These are phyloP conservation scores for Luperina nickerlii DNA, from an alignment of 2,888 invertebrate species.

Conservation along the genomic window DNA sequence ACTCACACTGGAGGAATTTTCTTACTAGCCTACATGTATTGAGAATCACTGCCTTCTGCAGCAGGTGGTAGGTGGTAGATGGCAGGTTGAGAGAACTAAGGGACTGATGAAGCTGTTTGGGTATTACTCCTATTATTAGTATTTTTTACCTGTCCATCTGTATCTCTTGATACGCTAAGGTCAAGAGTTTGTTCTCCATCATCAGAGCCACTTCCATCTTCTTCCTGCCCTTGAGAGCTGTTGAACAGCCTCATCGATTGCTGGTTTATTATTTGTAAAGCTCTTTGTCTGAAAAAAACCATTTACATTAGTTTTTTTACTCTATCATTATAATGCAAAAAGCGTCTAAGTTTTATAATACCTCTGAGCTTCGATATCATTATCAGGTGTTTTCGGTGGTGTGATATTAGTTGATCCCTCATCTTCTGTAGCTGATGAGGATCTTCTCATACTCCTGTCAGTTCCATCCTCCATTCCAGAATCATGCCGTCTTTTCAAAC, in stretches of 20 bases:
- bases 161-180: conserved; percentile 87
- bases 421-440: conserved; percentile 88
- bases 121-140: too few species aligned
- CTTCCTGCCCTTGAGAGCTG: conserved; percentile 83
- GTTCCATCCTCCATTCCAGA: conserved; percentile 83
- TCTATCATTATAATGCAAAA: background rate
- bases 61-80: too few species aligned
- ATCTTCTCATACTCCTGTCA: conserved; percentile 82
- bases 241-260: conserved; percentile 87
- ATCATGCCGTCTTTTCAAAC: conserved; percentile 85
- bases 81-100: too few species aligned
- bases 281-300: conserved; percentile 83
- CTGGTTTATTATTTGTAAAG: conserved; percentile 86
- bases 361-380: conserved; percentile 87
- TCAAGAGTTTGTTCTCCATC: conserved; percentile 89
- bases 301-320: conserved; percentile 13
- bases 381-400: conserved; percentile 89
- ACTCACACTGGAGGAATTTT: too few species aligned
- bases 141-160: conserved; percentile 87
- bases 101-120: too few species aligned
- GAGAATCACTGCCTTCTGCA: too few species aligned
- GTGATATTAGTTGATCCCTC: conserved; percentile 88
- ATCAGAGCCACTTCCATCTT: conserved; percentile 88
- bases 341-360: conserved; percentile 52
- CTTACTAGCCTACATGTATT: too few species aligned